A percentile compares a stretch with the other conserved stretches of the same genome.
These are phyloP conservation scores for Nyctibius bracteatus DNA, from an alignment of 2,113 vertebrate genomes.

Conservation along the genomic window DNA sequence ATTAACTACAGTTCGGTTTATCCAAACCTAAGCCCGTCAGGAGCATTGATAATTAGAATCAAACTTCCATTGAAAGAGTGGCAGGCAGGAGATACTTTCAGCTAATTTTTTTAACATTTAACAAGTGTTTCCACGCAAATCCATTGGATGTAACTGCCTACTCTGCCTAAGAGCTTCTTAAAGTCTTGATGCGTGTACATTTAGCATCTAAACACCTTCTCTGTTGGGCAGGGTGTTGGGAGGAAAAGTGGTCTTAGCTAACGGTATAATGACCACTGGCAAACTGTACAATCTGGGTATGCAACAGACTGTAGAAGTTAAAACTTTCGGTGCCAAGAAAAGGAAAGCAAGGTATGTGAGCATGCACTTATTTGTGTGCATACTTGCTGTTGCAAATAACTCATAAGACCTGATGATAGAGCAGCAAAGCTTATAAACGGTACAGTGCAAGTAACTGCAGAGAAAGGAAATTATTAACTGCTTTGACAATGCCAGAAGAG, in stretches of 20 bases:
- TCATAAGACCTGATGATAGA: not conserved
- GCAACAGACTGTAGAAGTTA: not conserved
- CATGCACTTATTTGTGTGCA: not conserved
- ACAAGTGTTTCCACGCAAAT: not conserved
- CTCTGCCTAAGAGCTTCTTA: not conserved
- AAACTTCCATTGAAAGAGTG: not conserved
- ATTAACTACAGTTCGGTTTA: not conserved
- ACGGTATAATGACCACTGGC: not conserved
- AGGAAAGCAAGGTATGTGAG: not conserved
- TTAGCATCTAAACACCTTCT: not conserved
- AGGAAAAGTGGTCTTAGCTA: not conserved
- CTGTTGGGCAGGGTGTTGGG: not conserved
- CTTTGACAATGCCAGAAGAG: not conserved
- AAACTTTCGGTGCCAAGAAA: not conserved
- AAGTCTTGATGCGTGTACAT: not conserved
- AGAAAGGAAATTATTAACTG: slow-evolving; percentile 44
- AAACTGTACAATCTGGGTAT: not conserved
- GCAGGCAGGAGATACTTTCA: not conserved
- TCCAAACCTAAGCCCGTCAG: not conserved
- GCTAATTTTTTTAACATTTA: not conserved
- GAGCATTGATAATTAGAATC: not conserved
- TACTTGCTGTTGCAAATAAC: not conserved
- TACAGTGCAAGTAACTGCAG: not conserved
- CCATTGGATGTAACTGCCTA: not conserved
- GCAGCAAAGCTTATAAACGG: not conserved